Conservation (phyloP, 35 echinoderm and acorn worm genomes). For the Stichopus chloronotus region DNA sequence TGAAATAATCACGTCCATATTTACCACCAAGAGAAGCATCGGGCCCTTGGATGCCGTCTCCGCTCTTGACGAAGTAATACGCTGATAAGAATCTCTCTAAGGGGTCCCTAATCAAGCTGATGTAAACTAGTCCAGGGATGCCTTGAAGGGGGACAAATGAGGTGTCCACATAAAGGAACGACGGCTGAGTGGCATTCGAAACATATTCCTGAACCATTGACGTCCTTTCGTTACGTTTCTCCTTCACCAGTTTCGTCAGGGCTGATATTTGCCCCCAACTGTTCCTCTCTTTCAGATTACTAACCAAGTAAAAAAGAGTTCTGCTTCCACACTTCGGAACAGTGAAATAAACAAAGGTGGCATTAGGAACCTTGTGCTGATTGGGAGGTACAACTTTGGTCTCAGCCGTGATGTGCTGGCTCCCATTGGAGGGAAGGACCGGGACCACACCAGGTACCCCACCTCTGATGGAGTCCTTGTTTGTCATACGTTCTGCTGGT, state of each 20-base stretch:
- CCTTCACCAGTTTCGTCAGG: conserved; percentile 46
- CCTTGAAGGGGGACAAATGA: conserved; percentile 14
- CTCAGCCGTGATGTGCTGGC: not conserved
- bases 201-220: conserved; percentile 43
- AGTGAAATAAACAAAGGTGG: conserved; percentile 51
- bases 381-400: not conserved
- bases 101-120: conserved; percentile 48
- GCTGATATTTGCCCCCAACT: conserved; percentile 27
- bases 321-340: conserved; percentile 53
- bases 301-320: conserved; percentile 45
- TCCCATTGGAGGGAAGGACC: too few species aligned
- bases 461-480: not conserved
- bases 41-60: conserved; percentile 34
- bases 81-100: conserved; percentile 52
- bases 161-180: conserved; percentile 51
- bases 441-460: too few species aligned
- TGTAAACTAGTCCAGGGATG: conserved; percentile 2
- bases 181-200: conserved; percentile 25
- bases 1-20: conserved; percentile 55
- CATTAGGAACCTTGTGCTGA: not conserved
- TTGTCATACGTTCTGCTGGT: not conserved
- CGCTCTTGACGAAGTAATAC: conserved; percentile 49
- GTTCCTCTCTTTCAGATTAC: conserved; percentile 32
- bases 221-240: conserved; percentile 38
- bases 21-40: not conserved